phyloP scores from a whole-genome alignment of 2,888 invertebrate species.

The Micoletzkya japonica region DNA sequence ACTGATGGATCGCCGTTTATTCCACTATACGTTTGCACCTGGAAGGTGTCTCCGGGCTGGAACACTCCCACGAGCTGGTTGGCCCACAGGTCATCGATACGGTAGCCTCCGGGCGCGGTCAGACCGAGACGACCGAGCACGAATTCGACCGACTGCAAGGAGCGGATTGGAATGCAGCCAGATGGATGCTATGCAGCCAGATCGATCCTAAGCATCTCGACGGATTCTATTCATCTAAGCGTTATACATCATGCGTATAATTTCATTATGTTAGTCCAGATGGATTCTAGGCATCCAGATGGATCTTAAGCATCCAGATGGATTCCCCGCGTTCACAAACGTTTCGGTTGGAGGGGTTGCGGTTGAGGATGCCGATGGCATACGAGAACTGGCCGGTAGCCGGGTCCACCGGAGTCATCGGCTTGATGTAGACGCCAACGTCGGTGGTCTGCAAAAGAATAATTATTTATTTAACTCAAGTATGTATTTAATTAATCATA shows the following conservation, averaged over 20 bases:
- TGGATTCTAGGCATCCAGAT: no score
- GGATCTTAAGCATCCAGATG: no score
- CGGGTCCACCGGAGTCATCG: conserved; percentile 42
- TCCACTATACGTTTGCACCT: no score
- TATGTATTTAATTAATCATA: neutral
- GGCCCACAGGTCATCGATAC: conserved; percentile 48
- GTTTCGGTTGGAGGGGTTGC: conserved; percentile 31
- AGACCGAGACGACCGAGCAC: conserved; percentile 45
- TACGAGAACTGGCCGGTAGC: conserved; percentile 39
- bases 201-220: no score
- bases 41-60: conserved; percentile 9
- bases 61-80: conserved; percentile 34
- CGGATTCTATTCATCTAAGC: no score
- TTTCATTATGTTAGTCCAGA: no score
- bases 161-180: no score
- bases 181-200: no score
- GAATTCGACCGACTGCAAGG: conserved; percentile 43
- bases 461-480: neutral
- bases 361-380: conserved; percentile 57
- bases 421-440: conserved; percentile 55
- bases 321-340: conserved; percentile 25
- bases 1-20: neutral
- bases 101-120: conserved; percentile 45
- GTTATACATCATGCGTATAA: no score
- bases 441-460: conserved; percentile 47